These are phyloP conservation scores for Brachionus plicatilis DNA, from an alignment of 1,140 invertebrate species.

Conservation along the genomic window DNA sequence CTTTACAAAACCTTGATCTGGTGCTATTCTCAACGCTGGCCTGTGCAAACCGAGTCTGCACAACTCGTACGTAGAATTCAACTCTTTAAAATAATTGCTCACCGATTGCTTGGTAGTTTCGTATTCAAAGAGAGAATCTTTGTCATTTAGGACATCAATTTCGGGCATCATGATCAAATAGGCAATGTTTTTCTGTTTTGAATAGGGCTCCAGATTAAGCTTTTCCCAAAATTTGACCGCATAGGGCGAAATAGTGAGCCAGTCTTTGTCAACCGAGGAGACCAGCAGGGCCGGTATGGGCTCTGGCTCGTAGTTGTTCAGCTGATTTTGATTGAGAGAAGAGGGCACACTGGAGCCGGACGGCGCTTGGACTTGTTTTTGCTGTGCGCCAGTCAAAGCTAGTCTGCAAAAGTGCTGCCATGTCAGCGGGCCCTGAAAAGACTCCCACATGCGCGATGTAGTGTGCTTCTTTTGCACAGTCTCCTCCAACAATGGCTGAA, in stretches of 20 bases:
- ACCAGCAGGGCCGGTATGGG: slow-evolving; percentile 84
- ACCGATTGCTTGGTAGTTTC: slow-evolving; percentile 60
- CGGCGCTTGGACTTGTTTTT: not conserved
- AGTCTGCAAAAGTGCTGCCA: slow-evolving; percentile 39
- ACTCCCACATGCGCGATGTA: slow-evolving; percentile 65
- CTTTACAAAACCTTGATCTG: not conserved
- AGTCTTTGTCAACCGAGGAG: slow-evolving; percentile 75
- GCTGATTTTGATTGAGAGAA: slow-evolving; percentile 58
- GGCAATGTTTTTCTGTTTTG: slow-evolving; percentile 80
- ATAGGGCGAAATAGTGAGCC: slow-evolving; percentile 83
- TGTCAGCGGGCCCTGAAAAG: slow-evolving; percentile 17
- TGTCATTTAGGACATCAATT: slow-evolving; percentile 66
- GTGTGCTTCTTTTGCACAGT: slow-evolving; percentile 87
- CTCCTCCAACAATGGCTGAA: slow-evolving; percentile 86
- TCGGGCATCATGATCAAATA: slow-evolving; percentile 91
- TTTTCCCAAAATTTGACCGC: slow-evolving; percentile 76
- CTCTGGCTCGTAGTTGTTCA: slow-evolving; percentile 84
- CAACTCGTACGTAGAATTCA: slow-evolving; percentile 83
- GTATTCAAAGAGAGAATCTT: not conserved
- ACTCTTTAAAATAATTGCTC: slow-evolving; percentile 80
- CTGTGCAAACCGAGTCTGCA: slow-evolving; percentile 82
- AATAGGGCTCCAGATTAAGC: slow-evolving; percentile 83
- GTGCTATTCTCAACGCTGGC: slow-evolving; percentile 64
- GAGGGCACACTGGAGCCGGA: not conserved
- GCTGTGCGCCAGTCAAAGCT: not conserved